Evolutionary conservation across 92 coral and sea anemone genomes (phyloP), one percentile per base, ranked within the genome.

Genomic region (Galaxea fascicularis): DNA sequence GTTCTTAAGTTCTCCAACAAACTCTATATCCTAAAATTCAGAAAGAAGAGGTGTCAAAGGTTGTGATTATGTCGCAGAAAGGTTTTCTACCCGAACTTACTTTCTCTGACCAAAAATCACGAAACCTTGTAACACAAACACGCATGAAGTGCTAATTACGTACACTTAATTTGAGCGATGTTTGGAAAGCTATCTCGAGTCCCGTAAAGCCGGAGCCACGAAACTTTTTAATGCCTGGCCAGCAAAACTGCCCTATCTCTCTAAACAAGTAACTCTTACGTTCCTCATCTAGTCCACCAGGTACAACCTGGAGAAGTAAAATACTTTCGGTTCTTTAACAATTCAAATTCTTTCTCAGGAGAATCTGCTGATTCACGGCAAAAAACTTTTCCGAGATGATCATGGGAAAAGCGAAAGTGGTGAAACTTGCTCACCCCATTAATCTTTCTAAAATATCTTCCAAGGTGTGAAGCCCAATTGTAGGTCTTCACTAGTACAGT

Each of bases 311-410:
- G 1, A 65, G 67, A 11, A 87, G 77, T 21, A 69, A 68, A n/a
- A 62, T 29, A 24, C 22, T 11, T 31, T 21, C 65, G 3, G 59
- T 71, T 47, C 57, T 53, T 51, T 27, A 86, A 69, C 45, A 59
- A 13, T 30, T 69, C 72, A 17, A 86, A 12, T 59, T 77, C 86
- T 20, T 4, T 16, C 70, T 86, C 80, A 9, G 62, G 47, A 4
- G 86, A 86, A 13, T 29, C 28, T 44, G 58, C 73, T 21, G 65
- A 54, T 44, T 80, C 79, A 29, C 68, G 80, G 59, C 75, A 86
- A 62, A 64, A 87, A 9, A 90, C 93, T 22, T 56, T 90, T 20
- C 91, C 84, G 14, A 85, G 88, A 25, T 67, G 29, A 17, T 71
- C 25, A 17, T 63, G 39, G 45, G 65, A 20, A 39, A 90, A 90